Evolutionary conservation across 2,888 invertebrate genomes (phyloP).

Genomic region (Dynastes tityus): DNA sequence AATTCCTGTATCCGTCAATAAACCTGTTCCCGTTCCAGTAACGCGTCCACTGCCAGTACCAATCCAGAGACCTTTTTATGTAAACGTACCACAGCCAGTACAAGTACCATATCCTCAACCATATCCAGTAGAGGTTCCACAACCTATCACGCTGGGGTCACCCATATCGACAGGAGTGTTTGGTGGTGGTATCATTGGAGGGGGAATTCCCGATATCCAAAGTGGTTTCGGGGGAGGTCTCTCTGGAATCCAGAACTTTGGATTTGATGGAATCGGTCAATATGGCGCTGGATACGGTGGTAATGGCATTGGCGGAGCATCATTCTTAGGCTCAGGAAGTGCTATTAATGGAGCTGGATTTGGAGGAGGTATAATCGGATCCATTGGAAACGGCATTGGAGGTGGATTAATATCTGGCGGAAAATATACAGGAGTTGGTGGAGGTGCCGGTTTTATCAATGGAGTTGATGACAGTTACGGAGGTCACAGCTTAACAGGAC

Average conservation of each 20-base stretch:
- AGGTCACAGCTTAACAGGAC: constrained; percentile 38
- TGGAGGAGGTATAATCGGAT: neutral
- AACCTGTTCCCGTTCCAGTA: constrained; percentile 59
- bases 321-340: constrained; percentile 39
- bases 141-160: constrained; percentile 53
- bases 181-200: constrained; percentile 34
- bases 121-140: constrained; percentile 54
- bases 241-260: constrained; percentile 32
- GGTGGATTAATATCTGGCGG: constrained; percentile 10
- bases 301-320: constrained; percentile 15
- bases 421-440: constrained; percentile 5
- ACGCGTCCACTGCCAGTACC: constrained; percentile 64
- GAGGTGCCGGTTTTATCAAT: constrained; percentile 17
- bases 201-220: neutral
- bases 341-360: neutral
- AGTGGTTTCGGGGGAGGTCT: constrained; percentile 43
- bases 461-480: constrained; percentile 51
- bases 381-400: neutral
- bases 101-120: constrained; percentile 55
- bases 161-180: constrained; percentile 46
- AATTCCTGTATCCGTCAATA: constrained; percentile 59
- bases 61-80: constrained; percentile 57
- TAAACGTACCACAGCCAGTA: constrained; percentile 54
- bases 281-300: neutral
- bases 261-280: constrained; percentile 41